Base-by-base conservation (phyloP, 2,797 vertebrate species). In the Myotis daubentonii region DNA sequence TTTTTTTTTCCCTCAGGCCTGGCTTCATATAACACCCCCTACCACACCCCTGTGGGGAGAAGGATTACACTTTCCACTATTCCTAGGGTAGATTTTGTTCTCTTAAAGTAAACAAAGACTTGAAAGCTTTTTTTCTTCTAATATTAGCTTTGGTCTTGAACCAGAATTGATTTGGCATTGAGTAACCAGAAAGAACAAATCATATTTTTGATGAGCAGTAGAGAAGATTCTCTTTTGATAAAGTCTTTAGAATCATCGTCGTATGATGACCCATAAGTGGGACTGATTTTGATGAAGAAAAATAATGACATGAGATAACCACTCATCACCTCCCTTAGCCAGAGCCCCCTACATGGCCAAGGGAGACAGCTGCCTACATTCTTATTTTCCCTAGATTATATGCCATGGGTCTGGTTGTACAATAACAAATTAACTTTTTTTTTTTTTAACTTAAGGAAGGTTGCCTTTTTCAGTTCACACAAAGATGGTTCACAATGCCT, bases 61-160 rank as follows among this genome's bases (percentile, higher is more conserved):
- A 83, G 90, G 82, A 91, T 95, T 95, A 90, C 22, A 88, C 79
- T 97, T 94, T 95, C 87, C 87, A 90, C 96, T 89, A 92, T 87
- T 96, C 95, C 95, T 93, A 78, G 94, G 89, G 97, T 92, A 95
- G 93, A 96, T 96, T 96, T 96, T 97, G 96, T 97, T 96, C 96
- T 96, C 96, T 96, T 95, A 96, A 97, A 96, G 92, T 94, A 97
- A 97, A 95, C 87, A 97, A 97, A 97, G 93, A 96, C 93, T 97
- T 95, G 86, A 96, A 97, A 90, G 93, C 33, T 47, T 91, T 90
- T 94, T 93, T 92, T 57, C 47, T 93, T 96, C 96, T 97, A 97
- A 97, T 97, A 97, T 97, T 97, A 96, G 95, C 94, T 97, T 97
- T 97, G 96, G 96, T 95, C 82, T 95, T 92, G 83, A 95, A 95